A percentile compares a stretch with the other conserved stretches of the same genome.
Evolutionary conservation across 2,113 vertebrate species (phyloP).

Genomic region (Amblyornis subalaris): DNA sequence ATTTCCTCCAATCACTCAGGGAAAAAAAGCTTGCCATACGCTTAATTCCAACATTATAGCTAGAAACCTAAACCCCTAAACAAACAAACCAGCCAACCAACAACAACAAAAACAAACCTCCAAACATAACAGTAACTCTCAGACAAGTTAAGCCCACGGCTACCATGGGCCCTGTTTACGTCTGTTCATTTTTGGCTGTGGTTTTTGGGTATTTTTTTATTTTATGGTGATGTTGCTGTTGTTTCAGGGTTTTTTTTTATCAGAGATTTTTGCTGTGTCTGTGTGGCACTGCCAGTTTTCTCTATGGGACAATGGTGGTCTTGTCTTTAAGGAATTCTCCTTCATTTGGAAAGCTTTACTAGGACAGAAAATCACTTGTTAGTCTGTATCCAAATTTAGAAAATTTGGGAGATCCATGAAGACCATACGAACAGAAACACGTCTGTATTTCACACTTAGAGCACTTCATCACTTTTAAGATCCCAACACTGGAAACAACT

Average conservation of each 20-base stretch:
- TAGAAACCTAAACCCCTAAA: not conserved
- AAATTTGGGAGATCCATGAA: not conserved
- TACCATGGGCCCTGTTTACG: not conserved
- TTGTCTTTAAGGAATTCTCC: not conserved
- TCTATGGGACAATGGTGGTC: accelerated
- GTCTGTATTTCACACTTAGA: accelerated
- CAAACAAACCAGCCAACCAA: not conserved
- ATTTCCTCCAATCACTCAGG: not conserved
- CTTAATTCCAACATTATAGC: not conserved
- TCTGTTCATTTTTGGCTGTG: accelerated
- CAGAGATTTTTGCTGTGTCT: not conserved
- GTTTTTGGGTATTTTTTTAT: not conserved
- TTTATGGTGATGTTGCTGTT: not conserved
- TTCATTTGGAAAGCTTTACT: not conserved
- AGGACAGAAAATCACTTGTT: not conserved
- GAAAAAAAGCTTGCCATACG: not conserved
- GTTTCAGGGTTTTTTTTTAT: not conserved
- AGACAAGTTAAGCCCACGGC: not conserved
- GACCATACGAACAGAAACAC: accelerated
- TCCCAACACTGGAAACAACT: not conserved
- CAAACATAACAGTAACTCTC: not conserved
- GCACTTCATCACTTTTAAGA: not conserved
- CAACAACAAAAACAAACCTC: not conserved
- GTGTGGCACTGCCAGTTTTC: not conserved
- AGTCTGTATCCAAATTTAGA: not conserved